Evolutionary conservation across 2,113 vertebrate species (phyloP).

Genomic region (Podilymbus podiceps): DNA sequence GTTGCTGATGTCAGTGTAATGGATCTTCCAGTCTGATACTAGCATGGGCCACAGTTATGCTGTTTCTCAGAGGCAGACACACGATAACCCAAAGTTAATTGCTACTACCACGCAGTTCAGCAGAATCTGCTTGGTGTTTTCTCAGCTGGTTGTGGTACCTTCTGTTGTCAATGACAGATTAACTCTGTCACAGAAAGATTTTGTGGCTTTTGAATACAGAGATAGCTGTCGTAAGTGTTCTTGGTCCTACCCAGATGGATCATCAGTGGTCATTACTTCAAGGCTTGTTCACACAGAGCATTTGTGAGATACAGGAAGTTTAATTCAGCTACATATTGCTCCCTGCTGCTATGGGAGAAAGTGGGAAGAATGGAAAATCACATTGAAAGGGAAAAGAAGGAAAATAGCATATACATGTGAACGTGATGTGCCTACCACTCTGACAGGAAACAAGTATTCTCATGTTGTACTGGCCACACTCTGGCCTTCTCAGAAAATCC

Average conservation of each 20-base stretch:
- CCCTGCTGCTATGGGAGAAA: not conserved
- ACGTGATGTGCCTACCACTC: not conserved
- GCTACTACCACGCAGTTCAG: not conserved
- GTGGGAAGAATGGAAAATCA: not conserved
- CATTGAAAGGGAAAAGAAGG: not conserved
- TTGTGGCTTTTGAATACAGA: not conserved
- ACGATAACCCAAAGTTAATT: not conserved
- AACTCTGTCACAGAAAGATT: not conserved
- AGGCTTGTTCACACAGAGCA: not conserved
- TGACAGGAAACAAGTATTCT: not conserved
- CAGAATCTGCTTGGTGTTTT: not conserved
- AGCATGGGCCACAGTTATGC: not conserved
- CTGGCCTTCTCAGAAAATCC: not conserved
- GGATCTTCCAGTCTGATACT: not conserved
- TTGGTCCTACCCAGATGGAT: not conserved
- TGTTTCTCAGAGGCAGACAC: not conserved
- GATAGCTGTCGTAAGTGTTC: not conserved
- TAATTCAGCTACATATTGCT: not conserved
- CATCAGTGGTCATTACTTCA: not conserved
- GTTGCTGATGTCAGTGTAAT: not conserved
- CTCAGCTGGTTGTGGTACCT: not conserved
- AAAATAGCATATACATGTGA: not conserved
- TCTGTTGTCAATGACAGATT: not conserved
- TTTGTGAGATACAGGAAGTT: not conserved
- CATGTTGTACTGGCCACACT: not conserved